Conservation (phyloP, 2,797 vertebrate species). For the Poeciliopsis gracilis region DNA sequence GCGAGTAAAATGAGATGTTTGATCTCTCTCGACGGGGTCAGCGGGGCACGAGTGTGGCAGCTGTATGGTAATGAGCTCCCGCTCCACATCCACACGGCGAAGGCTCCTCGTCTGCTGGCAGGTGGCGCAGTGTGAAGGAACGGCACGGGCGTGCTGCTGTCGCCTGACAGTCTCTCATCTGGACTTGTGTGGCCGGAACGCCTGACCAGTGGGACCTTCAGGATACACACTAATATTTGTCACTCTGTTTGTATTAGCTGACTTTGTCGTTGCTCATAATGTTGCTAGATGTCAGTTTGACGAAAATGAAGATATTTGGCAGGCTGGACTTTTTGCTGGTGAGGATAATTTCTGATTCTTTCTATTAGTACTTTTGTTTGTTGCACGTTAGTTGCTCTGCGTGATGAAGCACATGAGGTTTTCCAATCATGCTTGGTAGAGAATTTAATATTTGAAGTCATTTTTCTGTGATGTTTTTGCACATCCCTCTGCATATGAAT, state of each 20-base stretch:
- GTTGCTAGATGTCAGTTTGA: constrained; percentile 67
- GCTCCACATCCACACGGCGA: constrained; percentile 32
- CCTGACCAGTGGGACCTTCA: constrained; percentile 1
- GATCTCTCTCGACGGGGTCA: constrained; percentile 56
- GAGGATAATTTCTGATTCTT: constrained; percentile 55
- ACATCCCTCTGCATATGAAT: not conserved
- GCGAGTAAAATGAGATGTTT: constrained; percentile 51
- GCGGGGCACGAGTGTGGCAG: constrained; percentile 69
- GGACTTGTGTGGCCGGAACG: constrained; percentile 4
- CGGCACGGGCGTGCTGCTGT: constrained; percentile 31
- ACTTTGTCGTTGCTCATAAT: constrained; percentile 39
- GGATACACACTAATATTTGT: not conserved
- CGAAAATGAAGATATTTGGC: constrained; percentile 86
- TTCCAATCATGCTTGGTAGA: not conserved
- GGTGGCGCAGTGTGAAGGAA: constrained; percentile 56
- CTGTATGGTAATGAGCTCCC: constrained; percentile 87
- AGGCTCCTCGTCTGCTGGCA: constrained; percentile 33
- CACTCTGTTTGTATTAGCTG: not conserved
- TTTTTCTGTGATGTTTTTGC: not conserved
- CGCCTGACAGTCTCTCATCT: constrained; percentile 15
- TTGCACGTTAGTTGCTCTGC: not conserved
- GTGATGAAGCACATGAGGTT: not conserved
- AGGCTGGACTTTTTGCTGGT: constrained; percentile 83
- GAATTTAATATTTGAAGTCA: not conserved
- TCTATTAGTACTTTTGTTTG: not conserved